phyloP scores from a whole-genome alignment of 2,797 vertebrate species.

The Halcyon smyrnensis region DNA sequence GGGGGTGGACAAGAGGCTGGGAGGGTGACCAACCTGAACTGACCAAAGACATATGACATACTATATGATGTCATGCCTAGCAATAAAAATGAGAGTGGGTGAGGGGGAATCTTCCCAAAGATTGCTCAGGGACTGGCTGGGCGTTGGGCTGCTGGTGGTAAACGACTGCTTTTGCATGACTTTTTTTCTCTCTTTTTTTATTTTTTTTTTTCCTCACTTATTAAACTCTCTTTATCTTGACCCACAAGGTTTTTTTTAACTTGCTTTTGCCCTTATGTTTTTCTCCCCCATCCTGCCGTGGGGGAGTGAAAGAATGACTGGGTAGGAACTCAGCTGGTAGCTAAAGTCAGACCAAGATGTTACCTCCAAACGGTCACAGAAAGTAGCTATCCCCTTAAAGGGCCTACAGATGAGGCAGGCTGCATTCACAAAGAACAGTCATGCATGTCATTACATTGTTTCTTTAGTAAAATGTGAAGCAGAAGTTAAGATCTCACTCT shows the following conservation, averaged over 20 bases:
- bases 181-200: not conserved
- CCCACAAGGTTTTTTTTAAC: fast-evolving
- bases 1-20: fast-evolving
- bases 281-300: not conserved
- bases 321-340: not conserved
- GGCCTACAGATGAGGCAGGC: not conserved
- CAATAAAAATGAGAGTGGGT: not conserved
- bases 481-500: not conserved
- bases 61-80: not conserved
- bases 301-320: fast-evolving
- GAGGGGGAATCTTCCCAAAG: not conserved
- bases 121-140: not conserved
- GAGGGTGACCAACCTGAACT: not conserved
- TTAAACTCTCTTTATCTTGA: not conserved
- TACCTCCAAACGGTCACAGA: not conserved
- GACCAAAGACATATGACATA: not conserved
- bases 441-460: not conserved
- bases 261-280: not conserved
- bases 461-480: not conserved
- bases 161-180: not conserved
- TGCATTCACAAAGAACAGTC: not conserved
- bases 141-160: not conserved
- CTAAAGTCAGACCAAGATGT: not conserved
- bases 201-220: not conserved
- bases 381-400: not conserved